Conservation (phyloP, 2,113 vertebrate genomes). For the Ameiurus melas region DNA sequence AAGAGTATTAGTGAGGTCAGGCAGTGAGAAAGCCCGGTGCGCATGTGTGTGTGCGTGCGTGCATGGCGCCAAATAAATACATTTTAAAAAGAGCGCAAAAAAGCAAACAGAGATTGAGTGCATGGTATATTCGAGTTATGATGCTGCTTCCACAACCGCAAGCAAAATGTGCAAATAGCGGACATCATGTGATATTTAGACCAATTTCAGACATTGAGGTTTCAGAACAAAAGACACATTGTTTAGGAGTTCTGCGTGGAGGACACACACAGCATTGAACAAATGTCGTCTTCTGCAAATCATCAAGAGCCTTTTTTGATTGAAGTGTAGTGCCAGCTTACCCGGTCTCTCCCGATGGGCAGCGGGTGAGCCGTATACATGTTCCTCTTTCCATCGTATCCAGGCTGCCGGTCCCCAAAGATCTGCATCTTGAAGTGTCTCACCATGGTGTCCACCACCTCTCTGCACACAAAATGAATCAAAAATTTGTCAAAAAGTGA, state of each 20-base stretch:
- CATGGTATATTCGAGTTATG: not conserved
- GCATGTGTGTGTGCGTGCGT: not conserved
- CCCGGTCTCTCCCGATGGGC: slow-evolving; percentile 93
- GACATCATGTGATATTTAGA: not conserved
- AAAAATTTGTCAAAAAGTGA: not conserved
- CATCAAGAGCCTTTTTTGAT: not conserved
- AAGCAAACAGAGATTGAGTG: not conserved
- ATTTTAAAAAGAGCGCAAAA: not conserved
- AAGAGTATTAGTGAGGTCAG: not conserved
- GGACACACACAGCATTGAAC: not conserved
- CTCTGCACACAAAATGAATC: slow-evolving; percentile 69
- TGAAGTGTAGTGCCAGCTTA: slow-evolving; percentile 51
- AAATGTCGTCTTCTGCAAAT: not conserved
- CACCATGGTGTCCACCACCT: slow-evolving; percentile 98
- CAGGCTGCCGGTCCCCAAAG: slow-evolving; percentile 96
- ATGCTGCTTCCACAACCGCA: not conserved
- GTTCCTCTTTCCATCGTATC: slow-evolving; percentile 97
- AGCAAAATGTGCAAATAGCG: not conserved
- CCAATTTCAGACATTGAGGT: not conserved
- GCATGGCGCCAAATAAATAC: not conserved
- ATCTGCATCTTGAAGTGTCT: slow-evolving; percentile 99
- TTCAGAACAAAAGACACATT: not conserved
- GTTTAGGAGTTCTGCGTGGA: not conserved
- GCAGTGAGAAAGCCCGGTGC: not conserved
- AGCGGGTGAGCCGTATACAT: slow-evolving; percentile 98